Base-by-base conservation (phyloP, 2,888 invertebrate genomes). In the Acanthoscelides obtectus region DNA sequence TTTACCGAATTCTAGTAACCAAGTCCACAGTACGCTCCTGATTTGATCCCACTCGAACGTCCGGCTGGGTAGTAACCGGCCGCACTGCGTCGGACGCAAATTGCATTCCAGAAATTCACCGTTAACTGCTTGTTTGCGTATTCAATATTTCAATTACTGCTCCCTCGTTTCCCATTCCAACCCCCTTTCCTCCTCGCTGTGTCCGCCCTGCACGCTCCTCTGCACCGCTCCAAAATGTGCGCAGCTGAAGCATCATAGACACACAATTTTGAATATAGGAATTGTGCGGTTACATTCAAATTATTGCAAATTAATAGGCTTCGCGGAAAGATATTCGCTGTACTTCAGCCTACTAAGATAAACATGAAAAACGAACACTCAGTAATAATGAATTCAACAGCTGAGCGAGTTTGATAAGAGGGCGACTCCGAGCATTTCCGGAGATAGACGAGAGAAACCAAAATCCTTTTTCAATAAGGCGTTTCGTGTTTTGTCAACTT, bases 141-240 rank as follows among this genome's bases (percentile, higher is more conserved):
- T 67, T 67, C 67, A 67, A 67, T 67, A 67, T 67, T 67, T 67
- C 67, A 67, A 67, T 67, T 67, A 67, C 67, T 67, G 67, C 45
- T 45, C 45, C 45, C 45, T 45, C 45, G 45, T 17, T 45, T 12
- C 45, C 3, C 45, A 45, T 45, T 45, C 12, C 17, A 45, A 17
- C 17, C 17, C 17, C 45, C 45, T 12, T 12, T n/a, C 45, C 45
- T 17, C 25, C 45, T 6, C 45, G 17, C 45, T 45, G 12, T 6
- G 1, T 45, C 45, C 45, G 12, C 45, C 45, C 25, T 25, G 45
- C 45, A n/a, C 17, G 17, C 45, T 45, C 45, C 17, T 45, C 17
- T 45, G 8, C 17, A 45, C 17, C 45, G 45, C 12, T 12, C 1
- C 12, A 1, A 45, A 45, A 3, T 45, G 45, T 17, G 17, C 17